Percentiles rank a stretch among this genome's conserved stretches.
These are phyloP conservation scores for Phyllotis vaccarum DNA, from an alignment of 2,797 vertebrate species.

Conservation along the genomic window DNA sequence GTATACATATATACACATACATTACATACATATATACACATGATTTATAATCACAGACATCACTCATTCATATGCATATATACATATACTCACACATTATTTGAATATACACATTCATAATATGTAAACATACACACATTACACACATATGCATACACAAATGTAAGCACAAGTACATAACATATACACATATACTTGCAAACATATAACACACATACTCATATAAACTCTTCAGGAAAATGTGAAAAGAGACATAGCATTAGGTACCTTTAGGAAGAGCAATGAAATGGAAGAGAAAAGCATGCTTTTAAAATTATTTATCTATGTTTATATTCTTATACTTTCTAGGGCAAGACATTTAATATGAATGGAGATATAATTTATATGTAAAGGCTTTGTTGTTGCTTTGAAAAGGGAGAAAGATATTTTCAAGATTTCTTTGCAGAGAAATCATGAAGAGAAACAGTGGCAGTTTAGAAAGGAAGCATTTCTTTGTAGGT, in stretches of 20 bases:
- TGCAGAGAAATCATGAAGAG: background rate
- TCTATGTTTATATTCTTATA: background rate
- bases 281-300: background rate
- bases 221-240: background rate
- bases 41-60: too few relatives aligned
- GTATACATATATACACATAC: background rate
- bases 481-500: background rate
- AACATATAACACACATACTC: background rate
- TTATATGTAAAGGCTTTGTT: background rate
- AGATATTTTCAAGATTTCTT: background rate
- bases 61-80: too few relatives aligned
- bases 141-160: background rate
- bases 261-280: background rate
- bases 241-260: background rate
- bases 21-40: background rate
- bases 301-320: background rate
- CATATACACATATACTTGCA: background rate
- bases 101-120: too few relatives aligned
- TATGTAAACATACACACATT: background rate
- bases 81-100: accelerated
- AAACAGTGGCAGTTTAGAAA: background rate
- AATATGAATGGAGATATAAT: background rate
- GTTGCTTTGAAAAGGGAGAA: background rate
- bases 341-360: background rate
- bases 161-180: too few relatives aligned